Base-by-base conservation (phyloP, 2,113 vertebrate genomes). In the Callaeas wilsoni region DNA sequence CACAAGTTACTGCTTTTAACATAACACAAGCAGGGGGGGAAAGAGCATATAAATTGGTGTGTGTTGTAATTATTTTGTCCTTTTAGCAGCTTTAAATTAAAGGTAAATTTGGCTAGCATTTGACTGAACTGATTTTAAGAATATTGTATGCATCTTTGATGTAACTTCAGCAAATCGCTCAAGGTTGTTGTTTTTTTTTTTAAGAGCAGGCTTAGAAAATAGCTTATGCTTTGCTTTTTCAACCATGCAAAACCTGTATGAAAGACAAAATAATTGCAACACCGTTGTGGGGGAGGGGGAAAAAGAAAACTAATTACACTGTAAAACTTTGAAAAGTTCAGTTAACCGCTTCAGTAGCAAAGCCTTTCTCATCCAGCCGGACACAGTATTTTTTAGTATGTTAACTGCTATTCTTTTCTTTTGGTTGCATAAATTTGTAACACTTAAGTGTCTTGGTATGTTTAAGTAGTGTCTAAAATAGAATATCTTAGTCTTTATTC, bases 381-480 rank as follows among this genome's bases (percentile, higher is more conserved):
- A 96, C 94, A 93, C 97, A 97, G 97, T 98, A 95, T 96, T 98
- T 96, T 98, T 98, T 97, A 97, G 92, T 97, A 92, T 98, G 96
- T 98, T 98, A 95, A 87, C 89, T 97, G 90, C 97, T 96, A 83
- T 95, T 97, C 87, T 98, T 97, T 97, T 97, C 94, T 90, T 96
- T 97, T 93, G 96, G 96, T 98, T 98, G 96, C 97, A 89, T 98
- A 97, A 95, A 94, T 96, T 97, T 98, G 96, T 98, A 97, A 97
- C 96, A 96, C 94, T 96, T 95, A 96, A 93, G 93, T 97, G 94
- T 96, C 94, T 97, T 97, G 75, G 88, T 98, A 95, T 97, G 96
- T 98, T 98, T 97, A 97, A 97, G 93, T 98, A 97, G 96, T 98
- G 96, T 98, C 96, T 97, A 91, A 98, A 98, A 92, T 98, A 98